These are phyloP conservation scores for Eumacrocentrus americanus DNA, from an alignment of 2,888 invertebrate species.

Conservation along the genomic window DNA sequence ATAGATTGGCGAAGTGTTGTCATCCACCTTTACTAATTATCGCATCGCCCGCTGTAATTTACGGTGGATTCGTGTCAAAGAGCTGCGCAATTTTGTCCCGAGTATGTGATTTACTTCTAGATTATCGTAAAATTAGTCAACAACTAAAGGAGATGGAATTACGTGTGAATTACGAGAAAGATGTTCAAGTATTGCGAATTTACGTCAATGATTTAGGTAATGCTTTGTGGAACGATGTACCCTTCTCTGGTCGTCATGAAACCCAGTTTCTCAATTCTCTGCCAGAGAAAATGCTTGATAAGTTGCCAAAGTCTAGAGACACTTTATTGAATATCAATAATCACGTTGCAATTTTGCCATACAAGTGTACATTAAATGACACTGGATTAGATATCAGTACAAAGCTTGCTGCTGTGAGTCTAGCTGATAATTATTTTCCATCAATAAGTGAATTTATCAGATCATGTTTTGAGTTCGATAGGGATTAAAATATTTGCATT, in stretches of 20 bases:
- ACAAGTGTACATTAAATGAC: conserved; percentile 39
- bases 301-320: conserved; percentile 38
- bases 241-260: conserved; percentile 31
- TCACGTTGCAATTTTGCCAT: conserved; percentile 51
- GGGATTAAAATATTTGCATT: not conserved
- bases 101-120: conserved; percentile 49
- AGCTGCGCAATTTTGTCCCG: conserved; percentile 48
- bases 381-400: conserved; percentile 41
- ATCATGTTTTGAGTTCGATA: conserved; percentile 14
- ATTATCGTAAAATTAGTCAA: conserved; percentile 41
- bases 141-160: conserved; percentile 32
- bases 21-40: conserved; percentile 45
- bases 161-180: conserved; percentile 26
- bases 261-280: conserved; percentile 43
- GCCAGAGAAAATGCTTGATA: conserved; percentile 34
- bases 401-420: conserved; percentile 38
- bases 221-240: conserved; percentile 46
- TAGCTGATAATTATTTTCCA: conserved; percentile 42
- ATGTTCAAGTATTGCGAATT: conserved; percentile 32
- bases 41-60: conserved; percentile 51
- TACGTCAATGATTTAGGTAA: conserved; percentile 46
- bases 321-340: conserved; percentile 44
- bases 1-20: conserved; percentile 40
- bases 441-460: conserved; percentile 38
- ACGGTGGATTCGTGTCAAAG: conserved; percentile 47